Conservation (phyloP, 2,113 vertebrate genomes). For the Sphyrna mokarran region DNA sequence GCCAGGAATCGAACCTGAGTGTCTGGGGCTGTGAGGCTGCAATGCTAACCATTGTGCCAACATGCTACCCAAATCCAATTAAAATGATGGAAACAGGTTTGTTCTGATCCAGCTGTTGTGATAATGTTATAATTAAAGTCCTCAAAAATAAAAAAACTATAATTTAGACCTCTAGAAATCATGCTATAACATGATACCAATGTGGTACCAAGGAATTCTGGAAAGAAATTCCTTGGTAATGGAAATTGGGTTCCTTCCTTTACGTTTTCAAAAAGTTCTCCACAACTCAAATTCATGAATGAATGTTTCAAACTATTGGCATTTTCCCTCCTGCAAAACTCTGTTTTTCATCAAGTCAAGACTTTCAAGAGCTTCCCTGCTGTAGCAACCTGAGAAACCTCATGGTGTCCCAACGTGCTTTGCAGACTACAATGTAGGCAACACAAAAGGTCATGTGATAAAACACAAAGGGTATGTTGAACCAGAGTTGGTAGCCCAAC, state of each 20-base stretch:
- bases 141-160: background rate
- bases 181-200: background rate
- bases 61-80: background rate
- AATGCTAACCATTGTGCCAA: too few species aligned
- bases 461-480: too few species aligned
- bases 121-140: background rate
- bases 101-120: background rate
- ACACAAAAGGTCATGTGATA: too few species aligned
- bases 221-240: background rate
- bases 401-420: background rate
- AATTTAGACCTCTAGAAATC: background rate
- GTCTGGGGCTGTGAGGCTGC: too few species aligned
- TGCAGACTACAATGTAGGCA: too few species aligned
- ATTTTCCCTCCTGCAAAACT: background rate
- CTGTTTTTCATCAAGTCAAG: background rate
- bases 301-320: background rate
- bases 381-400: background rate
- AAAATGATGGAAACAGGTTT: background rate
- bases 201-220: background rate
- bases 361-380: background rate
- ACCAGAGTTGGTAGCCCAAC: too few species aligned
- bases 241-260: background rate
- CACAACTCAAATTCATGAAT: background rate
- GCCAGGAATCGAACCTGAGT: too few species aligned
- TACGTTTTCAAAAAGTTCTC: background rate